These are phyloP conservation scores for Masnerella sp. DNA, from an alignment of 2,888 invertebrate genomes.

Conservation along the genomic window DNA sequence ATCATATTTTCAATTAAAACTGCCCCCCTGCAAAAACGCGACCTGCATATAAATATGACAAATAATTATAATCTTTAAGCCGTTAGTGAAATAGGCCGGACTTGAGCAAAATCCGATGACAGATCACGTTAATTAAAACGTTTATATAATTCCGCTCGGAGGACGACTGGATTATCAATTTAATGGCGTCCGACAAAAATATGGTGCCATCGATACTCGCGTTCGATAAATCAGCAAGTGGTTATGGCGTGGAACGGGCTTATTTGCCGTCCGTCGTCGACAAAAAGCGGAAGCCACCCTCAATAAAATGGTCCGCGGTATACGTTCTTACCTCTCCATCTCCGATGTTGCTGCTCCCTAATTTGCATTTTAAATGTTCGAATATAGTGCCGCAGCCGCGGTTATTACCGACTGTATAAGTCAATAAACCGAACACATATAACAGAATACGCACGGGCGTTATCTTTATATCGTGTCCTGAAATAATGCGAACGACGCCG, in stretches of 20 bases:
- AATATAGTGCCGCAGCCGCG: conserved; percentile 28
- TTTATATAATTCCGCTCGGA: conserved; percentile 35
- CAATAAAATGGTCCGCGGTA: conserved; percentile 43
- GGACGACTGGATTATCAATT: conserved; percentile 49
- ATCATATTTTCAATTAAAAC: conserved; percentile 27
- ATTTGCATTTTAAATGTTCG: conserved; percentile 57
- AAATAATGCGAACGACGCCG: conserved; percentile 34
- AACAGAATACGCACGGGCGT: conserved; percentile 20
- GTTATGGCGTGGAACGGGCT: conserved; percentile 43
- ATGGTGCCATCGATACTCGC: conserved; percentile 28
- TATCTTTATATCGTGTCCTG: conserved; percentile 44
- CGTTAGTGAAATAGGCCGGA: conserved; percentile 19
- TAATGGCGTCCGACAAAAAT: conserved; percentile 49
- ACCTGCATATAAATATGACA: conserved; percentile 12
- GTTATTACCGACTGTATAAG: conserved; percentile 55
- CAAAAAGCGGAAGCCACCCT: conserved; percentile 57
- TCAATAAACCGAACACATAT: conserved; percentile 45
- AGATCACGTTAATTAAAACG: conserved; percentile 47
- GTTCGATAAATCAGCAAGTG: conserved; percentile 47
- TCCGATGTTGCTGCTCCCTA: conserved; percentile 37
- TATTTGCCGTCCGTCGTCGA: conserved; percentile 41
- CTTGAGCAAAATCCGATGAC: conserved; percentile 23
- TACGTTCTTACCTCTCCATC: conserved; percentile 48
- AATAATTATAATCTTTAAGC: conserved; percentile 28
- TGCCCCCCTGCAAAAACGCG: conserved; percentile 4